These are phyloP conservation scores for Crotophaga sulcirostris DNA, from an alignment of 2,113 vertebrate genomes.

Conservation along the genomic window DNA sequence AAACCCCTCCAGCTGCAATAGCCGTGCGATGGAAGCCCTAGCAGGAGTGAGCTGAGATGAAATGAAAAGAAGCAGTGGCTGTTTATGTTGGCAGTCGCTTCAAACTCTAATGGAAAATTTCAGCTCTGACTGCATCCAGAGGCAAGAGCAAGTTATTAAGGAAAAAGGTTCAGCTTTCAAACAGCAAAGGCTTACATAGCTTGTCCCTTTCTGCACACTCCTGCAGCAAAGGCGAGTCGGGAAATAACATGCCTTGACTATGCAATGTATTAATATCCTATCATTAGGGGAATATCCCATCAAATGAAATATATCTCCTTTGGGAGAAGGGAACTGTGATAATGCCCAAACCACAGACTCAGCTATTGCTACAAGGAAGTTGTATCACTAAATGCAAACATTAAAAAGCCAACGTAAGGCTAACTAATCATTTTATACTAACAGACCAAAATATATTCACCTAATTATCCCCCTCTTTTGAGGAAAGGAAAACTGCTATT, in stretches of 20 bases:
- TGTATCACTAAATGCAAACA: not conserved
- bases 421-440: constrained; percentile 1
- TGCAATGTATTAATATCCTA: not conserved
- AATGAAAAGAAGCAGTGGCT: constrained; percentile 55
- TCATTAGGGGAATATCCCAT: not conserved
- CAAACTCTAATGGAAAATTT: constrained; percentile 67
- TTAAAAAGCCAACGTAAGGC: not conserved
- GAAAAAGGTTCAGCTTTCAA: constrained; percentile 49
- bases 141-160: constrained; percentile 50
- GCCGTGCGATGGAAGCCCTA: not conserved
- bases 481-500: constrained; percentile 8
- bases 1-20: not conserved
- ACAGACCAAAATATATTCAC: not conserved
- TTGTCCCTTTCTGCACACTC: not conserved
- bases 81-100: constrained; percentile 65
- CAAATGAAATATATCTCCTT: constrained; percentile 13
- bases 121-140: constrained; percentile 50
- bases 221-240: constrained; percentile 1
- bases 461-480: not conserved
- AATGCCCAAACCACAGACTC: not conserved
- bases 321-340: not conserved
- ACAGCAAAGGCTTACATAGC: constrained; percentile 36
- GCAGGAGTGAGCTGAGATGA: constrained; percentile 27
- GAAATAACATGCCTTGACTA: constrained; percentile 2
- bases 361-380: not conserved